A percentile compares a stretch with the other conserved stretches of the same genome.
Evolutionary conservation across 1,140 invertebrate species (phyloP).

Genomic region (Pogonus chalceus): DNA sequence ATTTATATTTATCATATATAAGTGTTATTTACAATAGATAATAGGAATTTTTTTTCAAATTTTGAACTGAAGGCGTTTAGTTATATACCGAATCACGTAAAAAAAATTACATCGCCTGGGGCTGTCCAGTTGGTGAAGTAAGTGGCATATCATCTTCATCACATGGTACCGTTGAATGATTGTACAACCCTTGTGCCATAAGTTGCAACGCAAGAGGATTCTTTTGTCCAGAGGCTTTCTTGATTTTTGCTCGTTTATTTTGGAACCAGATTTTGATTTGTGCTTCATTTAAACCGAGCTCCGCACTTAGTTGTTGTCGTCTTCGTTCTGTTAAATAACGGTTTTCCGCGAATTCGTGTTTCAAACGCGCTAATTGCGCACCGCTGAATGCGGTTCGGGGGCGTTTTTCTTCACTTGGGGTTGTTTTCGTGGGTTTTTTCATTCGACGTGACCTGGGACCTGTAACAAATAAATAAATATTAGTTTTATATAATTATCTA

Average conservation of each 20-base stretch:
- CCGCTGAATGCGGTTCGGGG: slow-evolving; percentile 95
- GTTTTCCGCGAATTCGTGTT: slow-evolving; percentile 85
- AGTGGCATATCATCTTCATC: slow-evolving; percentile 55
- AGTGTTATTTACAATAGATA: not conserved
- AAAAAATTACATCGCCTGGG: slow-evolving; percentile 15
- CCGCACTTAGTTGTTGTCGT: slow-evolving; percentile 73
- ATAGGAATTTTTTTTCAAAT: not conserved
- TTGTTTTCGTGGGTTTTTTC: slow-evolving; percentile 49
- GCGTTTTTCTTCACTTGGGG: slow-evolving; percentile 74
- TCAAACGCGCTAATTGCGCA: slow-evolving; percentile 85
- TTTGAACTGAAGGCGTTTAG: not conserved
- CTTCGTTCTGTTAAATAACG: slow-evolving; percentile 84
- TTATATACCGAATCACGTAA: not conserved
- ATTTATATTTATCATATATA: no score
- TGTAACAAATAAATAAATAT: slow-evolving; percentile 44
- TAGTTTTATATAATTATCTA: no score
- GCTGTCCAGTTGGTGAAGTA: slow-evolving; percentile 25
- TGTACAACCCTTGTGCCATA: slow-evolving; percentile 85
- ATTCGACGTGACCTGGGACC: slow-evolving; percentile 81
- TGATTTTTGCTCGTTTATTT: slow-evolving; percentile 91
- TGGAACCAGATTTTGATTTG: slow-evolving; percentile 97
- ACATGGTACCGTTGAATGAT: slow-evolving; percentile 73
- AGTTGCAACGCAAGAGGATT: slow-evolving; percentile 78
- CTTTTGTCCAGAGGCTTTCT: slow-evolving; percentile 74
- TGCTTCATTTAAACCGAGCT: slow-evolving; percentile 82